These are phyloP conservation scores for Melospiza melodia DNA, from an alignment of 2,113 vertebrate species.

Conservation along the genomic window DNA sequence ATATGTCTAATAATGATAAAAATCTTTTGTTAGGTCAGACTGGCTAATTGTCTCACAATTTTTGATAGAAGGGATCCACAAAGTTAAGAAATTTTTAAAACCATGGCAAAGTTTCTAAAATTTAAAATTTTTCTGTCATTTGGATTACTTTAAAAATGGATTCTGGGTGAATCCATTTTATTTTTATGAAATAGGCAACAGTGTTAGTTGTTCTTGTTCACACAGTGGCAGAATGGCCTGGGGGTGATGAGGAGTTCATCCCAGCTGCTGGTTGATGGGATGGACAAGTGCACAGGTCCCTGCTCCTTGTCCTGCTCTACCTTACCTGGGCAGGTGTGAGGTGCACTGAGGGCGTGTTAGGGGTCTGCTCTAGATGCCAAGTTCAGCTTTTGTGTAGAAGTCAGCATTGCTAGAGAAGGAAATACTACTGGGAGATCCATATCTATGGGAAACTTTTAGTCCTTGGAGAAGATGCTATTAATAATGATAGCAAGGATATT, in stretches of 20 bases:
- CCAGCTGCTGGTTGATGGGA: not conserved
- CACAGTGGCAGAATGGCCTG: rapidly evolving
- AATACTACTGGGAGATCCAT: not conserved
- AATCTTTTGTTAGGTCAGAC: not conserved
- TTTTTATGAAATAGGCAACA: not conserved
- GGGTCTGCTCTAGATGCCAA: not conserved
- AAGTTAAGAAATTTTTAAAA: not conserved
- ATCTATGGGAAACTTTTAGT: conserved; percentile 25
- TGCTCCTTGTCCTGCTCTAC: not conserved
- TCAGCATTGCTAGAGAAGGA: not conserved
- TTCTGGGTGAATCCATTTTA: not conserved
- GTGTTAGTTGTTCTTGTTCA: not conserved
- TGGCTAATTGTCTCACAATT: not conserved
- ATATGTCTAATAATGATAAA: not conserved
- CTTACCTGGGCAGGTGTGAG: not conserved
- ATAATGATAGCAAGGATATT: conserved; percentile 39
- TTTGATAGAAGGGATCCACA: not conserved
- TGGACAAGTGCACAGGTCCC: not conserved
- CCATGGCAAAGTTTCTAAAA: not conserved
- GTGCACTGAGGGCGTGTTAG: not conserved
- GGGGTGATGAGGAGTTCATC: not conserved
- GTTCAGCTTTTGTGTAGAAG: not conserved
- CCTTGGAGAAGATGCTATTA: conserved; percentile 6
- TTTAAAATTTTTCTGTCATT: not conserved
- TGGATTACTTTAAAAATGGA: not conserved